Conservation (phyloP, 2,797 vertebrate genomes). For the Dromococcyx pavoninus region DNA sequence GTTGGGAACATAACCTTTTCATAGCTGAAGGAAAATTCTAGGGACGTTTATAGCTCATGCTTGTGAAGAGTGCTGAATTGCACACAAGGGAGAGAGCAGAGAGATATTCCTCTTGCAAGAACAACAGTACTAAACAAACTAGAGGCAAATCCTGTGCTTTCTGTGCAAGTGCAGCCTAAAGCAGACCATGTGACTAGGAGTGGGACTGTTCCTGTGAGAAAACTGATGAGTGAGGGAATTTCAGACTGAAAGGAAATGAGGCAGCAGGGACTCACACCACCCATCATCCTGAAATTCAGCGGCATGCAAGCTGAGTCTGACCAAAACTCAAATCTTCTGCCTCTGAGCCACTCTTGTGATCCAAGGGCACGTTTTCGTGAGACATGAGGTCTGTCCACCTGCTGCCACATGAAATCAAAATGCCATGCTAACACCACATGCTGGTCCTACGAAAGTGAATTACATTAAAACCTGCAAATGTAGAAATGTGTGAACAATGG, state of each 20-base stretch:
- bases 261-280: neutral
- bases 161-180: neutral
- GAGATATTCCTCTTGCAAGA: neutral
- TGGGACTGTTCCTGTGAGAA: neutral
- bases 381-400: neutral
- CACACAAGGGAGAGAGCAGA: neutral
- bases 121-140: neutral
- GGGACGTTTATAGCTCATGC: neutral
- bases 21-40: neutral
- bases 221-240: neutral
- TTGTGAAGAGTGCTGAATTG: neutral
- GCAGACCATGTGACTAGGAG: neutral
- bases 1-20: neutral
- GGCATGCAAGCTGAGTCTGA: fast-evolving
- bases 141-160: neutral
- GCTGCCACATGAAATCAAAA: neutral
- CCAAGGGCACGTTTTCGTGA: fast-evolving
- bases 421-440: neutral
- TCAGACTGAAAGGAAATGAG: neutral
- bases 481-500: neutral
- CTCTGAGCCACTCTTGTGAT: neutral
- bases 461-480: neutral
- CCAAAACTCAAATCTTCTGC: neutral
- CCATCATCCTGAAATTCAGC: neutral
- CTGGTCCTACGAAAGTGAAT: neutral